Evolutionary conservation across 2,797 vertebrate genomes (phyloP), one percentile per base, ranked within the genome.

Genomic region (Pangasius krempfi): DNA sequence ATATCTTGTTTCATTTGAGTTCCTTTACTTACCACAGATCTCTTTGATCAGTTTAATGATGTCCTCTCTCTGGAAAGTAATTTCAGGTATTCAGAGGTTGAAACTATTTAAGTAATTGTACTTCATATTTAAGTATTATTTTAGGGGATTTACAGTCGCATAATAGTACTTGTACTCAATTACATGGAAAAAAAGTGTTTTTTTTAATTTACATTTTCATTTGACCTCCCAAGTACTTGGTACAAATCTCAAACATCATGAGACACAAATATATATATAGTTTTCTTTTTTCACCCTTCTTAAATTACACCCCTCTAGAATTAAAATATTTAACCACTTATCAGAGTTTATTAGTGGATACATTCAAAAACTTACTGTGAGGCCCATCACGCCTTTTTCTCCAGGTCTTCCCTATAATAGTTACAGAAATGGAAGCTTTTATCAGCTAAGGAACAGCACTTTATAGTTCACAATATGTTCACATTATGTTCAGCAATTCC

Each of bases 1-100:
- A 27, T 44, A n/a, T 52, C 9, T 7, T 44, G 5, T 78, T 68
- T 30, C 52, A 47, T 7, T 0, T 75, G 9, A 50, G 30, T 60
- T 72, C 92, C 94, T 13, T 40, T 33, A 80, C 96, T 97, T 95
- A 98, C 97, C 97, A 91, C 98, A 98, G 88, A 98, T 97, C 94
- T 98, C 97, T 94, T 97, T 98, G 91, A 98, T 98, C 93, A 98
- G 93, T 93, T 97, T 97, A 91, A 98, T 97, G 70, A 98, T 95
- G 91, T 98, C 97, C 93, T 98, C 97, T 96, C 95, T 97, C 97
- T 97, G 91, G 89, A 94, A 95, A 92, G 88, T 13, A 81, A 88
- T 56, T 52, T 84, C 83, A 84, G 47, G 52, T 84, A 84, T 68
- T 50, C 64, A 33, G 16, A 50, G 7, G 9, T 5, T 37, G 52